Evolutionary conservation across 2,888 invertebrate species (phyloP), one percentile per base, ranked within the genome.

Genomic region (Eupeodes luniger): DNA sequence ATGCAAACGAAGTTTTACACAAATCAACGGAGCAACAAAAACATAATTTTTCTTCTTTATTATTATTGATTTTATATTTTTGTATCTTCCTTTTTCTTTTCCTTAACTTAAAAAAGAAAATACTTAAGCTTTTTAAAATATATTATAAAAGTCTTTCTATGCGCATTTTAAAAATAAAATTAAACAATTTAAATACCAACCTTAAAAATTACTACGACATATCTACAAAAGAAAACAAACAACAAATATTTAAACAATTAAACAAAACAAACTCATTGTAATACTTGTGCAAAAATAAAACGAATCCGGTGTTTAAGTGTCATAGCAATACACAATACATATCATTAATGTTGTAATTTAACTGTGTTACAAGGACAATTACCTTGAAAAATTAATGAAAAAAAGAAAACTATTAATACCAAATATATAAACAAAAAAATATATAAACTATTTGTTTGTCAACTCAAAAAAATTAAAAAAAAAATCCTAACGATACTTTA

Each of bases 271-370:
- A 77, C 44, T 75, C 61, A 85, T 80, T 81, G 74, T 82, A 81
- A 87, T 80, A 80, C 62, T 78, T 81, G 75, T 85, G 80, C 81
- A 90, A 90, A 70, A 57, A 85, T 72, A 89, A 90, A 89, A 84
- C 82, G 85, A 91, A 90, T 87, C 89, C 90, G 86, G 91, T 91
- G 90, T 90, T 91, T 92, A 91, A 92, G 91, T 92, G 92, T 93
- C 91, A 92, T 93, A 93, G 92, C 93, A 93, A 93, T 93, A 93
- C 91, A 91, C 91, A 92, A 93, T 93, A 93, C 93, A 93, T 93
- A 93, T 93, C 93, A 93, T 93, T 92, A 93, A 92, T 93, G 93
- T 93, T 92, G 93, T 93, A 93, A 93, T 91, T 91, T 91, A 90
- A 93, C 93, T 92, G 92, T 92, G 91, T 92, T 92, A 91, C 90